Conservation (phyloP, 2,113 vertebrate genomes). For the Xiphophorus hellerii region DNA sequence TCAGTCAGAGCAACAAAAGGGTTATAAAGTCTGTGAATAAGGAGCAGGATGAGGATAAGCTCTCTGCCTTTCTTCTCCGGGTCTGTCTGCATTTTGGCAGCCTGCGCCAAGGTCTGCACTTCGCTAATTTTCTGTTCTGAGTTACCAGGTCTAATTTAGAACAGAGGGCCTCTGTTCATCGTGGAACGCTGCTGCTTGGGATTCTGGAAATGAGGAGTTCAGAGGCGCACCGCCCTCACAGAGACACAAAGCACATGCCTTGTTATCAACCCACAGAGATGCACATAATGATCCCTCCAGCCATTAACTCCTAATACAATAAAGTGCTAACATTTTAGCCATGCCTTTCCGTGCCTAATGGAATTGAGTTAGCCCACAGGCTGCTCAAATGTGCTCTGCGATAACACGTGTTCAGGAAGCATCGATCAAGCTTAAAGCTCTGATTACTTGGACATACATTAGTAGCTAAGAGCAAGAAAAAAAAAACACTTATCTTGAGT, state of each 20-base stretch:
- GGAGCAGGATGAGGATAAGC: constrained; percentile 21
- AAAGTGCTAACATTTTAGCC: constrained; percentile 68
- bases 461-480: constrained; percentile 29
- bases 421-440: constrained; percentile 50
- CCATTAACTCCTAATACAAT: constrained; percentile 76
- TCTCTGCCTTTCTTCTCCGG: constrained; percentile 14
- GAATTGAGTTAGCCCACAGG: constrained; percentile 67
- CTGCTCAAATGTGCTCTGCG: constrained; percentile 62
- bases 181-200: constrained; percentile 67
- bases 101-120: constrained; percentile 38
- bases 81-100: constrained; percentile 44
- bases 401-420: constrained; percentile 49
- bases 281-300: constrained; percentile 69
- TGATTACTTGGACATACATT: constrained; percentile 21
- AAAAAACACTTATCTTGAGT: constrained; percentile 47
- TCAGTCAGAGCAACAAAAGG: constrained; percentile 43
- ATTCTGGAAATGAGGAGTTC: constrained; percentile 75
- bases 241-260: constrained; percentile 71
- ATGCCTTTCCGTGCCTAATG: constrained; percentile 56
- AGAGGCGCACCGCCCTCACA: constrained; percentile 66
- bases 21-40: constrained; percentile 33
- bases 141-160: constrained; percentile 69
- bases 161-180: constrained; percentile 73
- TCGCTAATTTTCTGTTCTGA: constrained; percentile 59
- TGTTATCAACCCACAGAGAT: constrained; percentile 74